Evolutionary conservation across 2,113 vertebrate genomes (phyloP).

Genomic region (Microcebus jonahi): DNA sequence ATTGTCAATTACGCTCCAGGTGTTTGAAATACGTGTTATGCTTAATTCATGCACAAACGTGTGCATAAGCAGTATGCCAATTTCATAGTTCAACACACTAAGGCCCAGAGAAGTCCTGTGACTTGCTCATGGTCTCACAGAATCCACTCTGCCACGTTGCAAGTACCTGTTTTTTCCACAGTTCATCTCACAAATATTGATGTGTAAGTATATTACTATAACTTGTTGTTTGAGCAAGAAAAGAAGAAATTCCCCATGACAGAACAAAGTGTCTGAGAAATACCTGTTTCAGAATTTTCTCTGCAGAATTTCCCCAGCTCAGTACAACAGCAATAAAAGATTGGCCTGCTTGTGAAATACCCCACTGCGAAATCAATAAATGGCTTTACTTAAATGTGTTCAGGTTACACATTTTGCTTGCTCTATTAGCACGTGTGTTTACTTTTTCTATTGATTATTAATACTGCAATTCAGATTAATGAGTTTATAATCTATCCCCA

Average conservation of each 20-base stretch:
- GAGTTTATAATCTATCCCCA: background rate
- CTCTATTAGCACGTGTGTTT: background rate
- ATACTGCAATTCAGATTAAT: conserved; percentile 26
- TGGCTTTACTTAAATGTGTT: background rate
- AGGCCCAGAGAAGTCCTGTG: background rate
- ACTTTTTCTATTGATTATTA: conserved; percentile 48
- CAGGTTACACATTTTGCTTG: background rate
- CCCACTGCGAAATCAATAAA: background rate
- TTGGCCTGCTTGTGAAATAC: background rate
- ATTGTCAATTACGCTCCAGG: background rate
- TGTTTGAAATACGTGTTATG: background rate
- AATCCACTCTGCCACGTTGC: background rate
- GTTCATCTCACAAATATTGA: background rate
- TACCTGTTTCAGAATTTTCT: conserved; percentile 50
- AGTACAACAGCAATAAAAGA: background rate
- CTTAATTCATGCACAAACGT: background rate
- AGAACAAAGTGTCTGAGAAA: conserved; percentile 50
- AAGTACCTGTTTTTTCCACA: background rate
- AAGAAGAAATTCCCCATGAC: conserved; percentile 1
- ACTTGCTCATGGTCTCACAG: background rate
- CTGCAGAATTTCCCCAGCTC: conserved; percentile 35
- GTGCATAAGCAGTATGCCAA: background rate
- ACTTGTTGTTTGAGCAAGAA: background rate
- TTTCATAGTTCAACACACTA: background rate
- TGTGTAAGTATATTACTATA: background rate